Conservation (phyloP, 2,797 vertebrate genomes). For the Acomys russatus region DNA sequence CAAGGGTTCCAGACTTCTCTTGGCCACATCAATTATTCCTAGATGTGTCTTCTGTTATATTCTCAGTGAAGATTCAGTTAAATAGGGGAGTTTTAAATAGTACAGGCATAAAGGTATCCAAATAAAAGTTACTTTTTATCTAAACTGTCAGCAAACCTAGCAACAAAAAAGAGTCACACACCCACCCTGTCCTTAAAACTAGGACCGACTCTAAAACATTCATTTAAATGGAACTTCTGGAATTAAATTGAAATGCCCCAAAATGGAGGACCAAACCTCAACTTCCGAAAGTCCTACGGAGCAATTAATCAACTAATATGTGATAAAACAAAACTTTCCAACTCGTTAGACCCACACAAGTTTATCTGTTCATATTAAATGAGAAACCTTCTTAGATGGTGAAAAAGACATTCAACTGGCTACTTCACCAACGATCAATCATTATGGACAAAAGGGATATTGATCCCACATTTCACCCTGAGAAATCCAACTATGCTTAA, state of each 20-base stretch:
- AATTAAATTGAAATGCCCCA: background rate
- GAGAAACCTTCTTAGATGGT: background rate
- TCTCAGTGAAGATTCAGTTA: background rate
- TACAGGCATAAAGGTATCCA: background rate
- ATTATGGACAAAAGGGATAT: background rate
- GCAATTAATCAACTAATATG: background rate
- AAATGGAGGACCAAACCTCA: background rate
- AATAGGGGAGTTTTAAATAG: background rate
- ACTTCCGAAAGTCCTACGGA: constrained; percentile 46
- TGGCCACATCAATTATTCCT: background rate
- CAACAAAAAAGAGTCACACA: background rate
- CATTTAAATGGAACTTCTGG: constrained; percentile 13
- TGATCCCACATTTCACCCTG: background rate
- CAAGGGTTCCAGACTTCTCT: background rate
- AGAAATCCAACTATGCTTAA: background rate
- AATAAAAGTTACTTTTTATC: constrained; percentile 1
- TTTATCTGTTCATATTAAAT: background rate
- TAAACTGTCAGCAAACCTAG: background rate
- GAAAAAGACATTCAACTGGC: background rate
- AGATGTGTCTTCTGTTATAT: background rate
- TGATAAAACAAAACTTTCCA: background rate
- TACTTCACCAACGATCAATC: background rate
- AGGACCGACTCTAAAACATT: background rate
- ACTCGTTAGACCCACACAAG: background rate
- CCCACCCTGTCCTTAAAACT: background rate